Percentiles rank a stretch among this genome's conserved stretches.
Evolutionary conservation across 1,140 invertebrate genomes (phyloP).

Genomic region (Zaprionus gabonicus): DNA sequence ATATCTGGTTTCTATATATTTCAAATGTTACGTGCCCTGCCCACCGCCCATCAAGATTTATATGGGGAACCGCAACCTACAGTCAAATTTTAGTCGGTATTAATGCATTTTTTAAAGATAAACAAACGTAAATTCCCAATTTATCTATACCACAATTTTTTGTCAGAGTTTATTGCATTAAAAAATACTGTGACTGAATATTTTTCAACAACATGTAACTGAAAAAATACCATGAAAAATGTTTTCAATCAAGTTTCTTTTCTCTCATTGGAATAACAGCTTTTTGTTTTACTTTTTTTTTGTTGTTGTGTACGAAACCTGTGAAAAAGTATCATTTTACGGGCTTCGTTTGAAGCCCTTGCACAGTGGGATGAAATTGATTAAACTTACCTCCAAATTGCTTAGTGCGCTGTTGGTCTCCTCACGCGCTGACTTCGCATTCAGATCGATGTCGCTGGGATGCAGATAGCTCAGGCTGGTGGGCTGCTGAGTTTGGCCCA

Average conservation of each 20-base stretch:
- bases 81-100: too few species aligned
- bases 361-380: conserved; percentile 6
- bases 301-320: background rate
- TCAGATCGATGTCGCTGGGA: conserved; percentile 87
- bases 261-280: background rate
- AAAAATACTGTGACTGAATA: background rate
- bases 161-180: background rate
- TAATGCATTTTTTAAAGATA: too few species aligned
- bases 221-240: background rate
- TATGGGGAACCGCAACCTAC: too few species aligned
- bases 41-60: too few species aligned
- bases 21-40: too few species aligned
- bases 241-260: background rate
- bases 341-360: background rate
- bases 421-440: conserved; percentile 81
- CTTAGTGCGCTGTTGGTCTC: conserved; percentile 86
- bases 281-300: background rate
- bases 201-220: background rate
- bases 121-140: too few species aligned
- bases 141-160: too few species aligned
- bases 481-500: conserved; percentile 89
- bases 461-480: conserved; percentile 87
- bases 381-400: conserved; percentile 81
- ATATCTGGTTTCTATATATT: too few species aligned
- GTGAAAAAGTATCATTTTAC: background rate